Base-by-base conservation (phyloP, 2,113 vertebrate species). In the Electrona antarctica region DNA sequence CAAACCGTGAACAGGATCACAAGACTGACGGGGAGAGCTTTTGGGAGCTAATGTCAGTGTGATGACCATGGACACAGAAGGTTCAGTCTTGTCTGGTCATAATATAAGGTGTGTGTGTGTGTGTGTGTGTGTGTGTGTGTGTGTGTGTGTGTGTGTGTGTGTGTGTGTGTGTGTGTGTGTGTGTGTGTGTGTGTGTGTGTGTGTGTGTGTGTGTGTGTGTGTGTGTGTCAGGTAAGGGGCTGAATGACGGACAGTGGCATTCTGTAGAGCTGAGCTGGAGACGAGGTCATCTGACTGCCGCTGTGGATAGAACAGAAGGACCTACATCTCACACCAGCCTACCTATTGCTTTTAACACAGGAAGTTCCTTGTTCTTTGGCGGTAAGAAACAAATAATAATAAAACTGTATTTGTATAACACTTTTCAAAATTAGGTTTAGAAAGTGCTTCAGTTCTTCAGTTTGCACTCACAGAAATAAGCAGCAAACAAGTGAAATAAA, bases 181-280 rank as follows among this genome's bases (percentile, higher is more conserved):
- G 28, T 50, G 28, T 61, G 9, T 77, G 33, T 41, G 33, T 41
- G 33, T 41, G 33, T 41, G 33, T 41, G 33, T 41, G 33, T 41
- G 33, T 41, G 33, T 41, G 33, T 41, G 33, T 41, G 33, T 41
- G 33, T 41, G 21, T 46, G 29, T 48, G 13, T 59, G 33, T 6
- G 33, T 41, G 33, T 4, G 3, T 41, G 7, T 46, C 11, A 6
- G 51, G 21, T 60, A 7, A 5, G 5, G 3, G 58, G 13, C 60
- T 7, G 77, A 95, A 92, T 71, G 93, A 96, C 0, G 95, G 95
- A 0, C 94, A 93, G 66, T 96, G 95, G 95, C 95, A 96, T 91
- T 92, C 89, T 0, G 33, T 96, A 63, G 90, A 88, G 7, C 79
- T 96, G 14, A 88, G 78, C 67, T 85, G 86, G 63, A 92, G 86